These are phyloP conservation scores for Pissodes strobi DNA, from an alignment of 1,140 invertebrate genomes.

Conservation along the genomic window DNA sequence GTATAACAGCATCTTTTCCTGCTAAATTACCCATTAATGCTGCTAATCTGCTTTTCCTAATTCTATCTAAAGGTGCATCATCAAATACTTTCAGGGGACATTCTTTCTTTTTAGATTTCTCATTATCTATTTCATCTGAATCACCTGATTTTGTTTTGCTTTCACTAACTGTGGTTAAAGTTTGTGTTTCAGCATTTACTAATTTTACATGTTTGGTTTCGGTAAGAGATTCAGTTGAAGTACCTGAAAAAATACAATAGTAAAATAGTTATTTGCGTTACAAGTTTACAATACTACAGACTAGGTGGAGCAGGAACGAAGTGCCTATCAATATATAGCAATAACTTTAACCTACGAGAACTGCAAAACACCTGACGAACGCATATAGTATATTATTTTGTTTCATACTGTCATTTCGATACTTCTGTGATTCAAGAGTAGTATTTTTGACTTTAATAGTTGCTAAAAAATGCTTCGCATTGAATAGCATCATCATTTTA, in stretches of 20 bases:
- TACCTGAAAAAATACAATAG: conserved; percentile 32
- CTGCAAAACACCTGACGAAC: no score
- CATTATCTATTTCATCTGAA: conserved; percentile 9
- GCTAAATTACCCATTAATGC: conserved; percentile 41
- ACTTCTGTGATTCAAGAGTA: no score
- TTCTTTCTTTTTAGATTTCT: conserved; percentile 6
- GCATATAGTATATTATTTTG: no score
- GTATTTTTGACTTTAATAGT: no score
- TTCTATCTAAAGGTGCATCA: conserved; percentile 42
- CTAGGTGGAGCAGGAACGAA: no score
- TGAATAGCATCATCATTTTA: no score
- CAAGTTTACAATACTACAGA: no score
- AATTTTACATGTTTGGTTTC: conserved; percentile 38
- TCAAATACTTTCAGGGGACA: conserved; percentile 44
- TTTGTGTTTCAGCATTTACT: conserved; percentile 45
- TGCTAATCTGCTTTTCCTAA: conserved; percentile 43
- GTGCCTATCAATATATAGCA: no score
- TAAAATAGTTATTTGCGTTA: no score
- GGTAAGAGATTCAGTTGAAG: conserved; percentile 36
- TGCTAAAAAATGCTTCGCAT: no score
- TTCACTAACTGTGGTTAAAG: conserved; percentile 13
- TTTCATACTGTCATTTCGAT: no score
- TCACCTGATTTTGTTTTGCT: conserved; percentile 12
- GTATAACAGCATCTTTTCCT: conserved; percentile 35
- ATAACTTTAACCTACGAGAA: no score